Conservation (phyloP, 2,888 invertebrate species). For the Allacma fusca region DNA sequence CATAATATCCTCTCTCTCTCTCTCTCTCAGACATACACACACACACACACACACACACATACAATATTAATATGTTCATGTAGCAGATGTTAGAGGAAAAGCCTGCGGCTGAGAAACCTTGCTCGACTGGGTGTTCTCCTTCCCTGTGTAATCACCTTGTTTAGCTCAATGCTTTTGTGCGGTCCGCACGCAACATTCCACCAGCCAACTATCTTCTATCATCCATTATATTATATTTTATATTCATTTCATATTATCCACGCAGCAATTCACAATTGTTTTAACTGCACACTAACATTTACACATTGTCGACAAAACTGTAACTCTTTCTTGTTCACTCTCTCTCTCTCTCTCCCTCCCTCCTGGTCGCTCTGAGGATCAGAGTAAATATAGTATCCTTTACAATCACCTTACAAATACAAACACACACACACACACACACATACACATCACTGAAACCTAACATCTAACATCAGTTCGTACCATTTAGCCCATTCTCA, state of each 20-base stretch:
- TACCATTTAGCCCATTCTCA: too few relatives aligned
- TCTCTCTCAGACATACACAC: background rate
- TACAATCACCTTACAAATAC: too few relatives aligned
- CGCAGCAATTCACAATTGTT: constrained; percentile 22
- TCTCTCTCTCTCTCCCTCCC: background rate
- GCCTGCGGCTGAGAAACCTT: constrained; percentile 52
- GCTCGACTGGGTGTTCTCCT: constrained; percentile 59
- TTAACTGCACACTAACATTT: constrained; percentile 24
- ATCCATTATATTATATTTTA: constrained; percentile 23
- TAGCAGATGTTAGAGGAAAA: constrained; percentile 45
- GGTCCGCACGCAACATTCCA: constrained; percentile 60
- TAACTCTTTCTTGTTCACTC: constrained; percentile 4
- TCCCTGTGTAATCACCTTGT: constrained; percentile 60
- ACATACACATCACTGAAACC: too few relatives aligned
- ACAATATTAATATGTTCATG: constrained; percentile 23
- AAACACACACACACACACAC: too few relatives aligned
- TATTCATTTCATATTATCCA: constrained; percentile 18
- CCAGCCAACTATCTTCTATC: constrained; percentile 31
- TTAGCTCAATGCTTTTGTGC: constrained; percentile 57
- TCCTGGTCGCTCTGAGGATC: background rate
- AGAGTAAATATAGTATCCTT: too few relatives aligned
- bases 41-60: background rate
- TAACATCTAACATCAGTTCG: too few relatives aligned
- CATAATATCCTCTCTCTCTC: constrained; percentile 29
- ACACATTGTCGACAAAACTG: constrained; percentile 31